Percentiles rank a stretch among this genome's conserved stretches.
phyloP scores from a whole-genome alignment of 2,888 invertebrate species.

The Lamellibrachia satsuma region DNA sequence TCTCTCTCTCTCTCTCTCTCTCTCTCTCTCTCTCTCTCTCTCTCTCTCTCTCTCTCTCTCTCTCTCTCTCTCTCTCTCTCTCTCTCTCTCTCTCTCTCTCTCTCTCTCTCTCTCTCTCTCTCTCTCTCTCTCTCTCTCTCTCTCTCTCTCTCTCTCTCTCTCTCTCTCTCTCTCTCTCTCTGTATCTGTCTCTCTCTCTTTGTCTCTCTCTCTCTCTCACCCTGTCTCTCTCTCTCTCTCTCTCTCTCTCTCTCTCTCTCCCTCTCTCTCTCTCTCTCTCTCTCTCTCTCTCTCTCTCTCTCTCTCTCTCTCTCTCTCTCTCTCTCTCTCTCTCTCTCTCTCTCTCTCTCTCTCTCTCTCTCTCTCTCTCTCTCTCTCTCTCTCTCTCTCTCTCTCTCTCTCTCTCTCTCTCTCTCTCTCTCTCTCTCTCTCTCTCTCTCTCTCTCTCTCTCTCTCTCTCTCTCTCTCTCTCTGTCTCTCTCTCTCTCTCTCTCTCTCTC shows the following conservation, averaged over 20 bases:
- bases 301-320: conserved; percentile 14
- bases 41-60: too few relatives aligned
- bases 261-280: conserved; percentile 7
- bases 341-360: conserved; percentile 18
- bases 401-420: conserved; percentile 21
- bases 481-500: conserved; percentile 9
- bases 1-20: conserved; percentile 67
- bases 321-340: conserved; percentile 19
- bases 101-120: too few relatives aligned
- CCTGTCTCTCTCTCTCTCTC: too few relatives aligned
- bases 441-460: conserved; percentile 21
- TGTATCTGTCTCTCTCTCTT: too few relatives aligned
- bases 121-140: conserved; percentile 67
- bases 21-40: too few relatives aligned
- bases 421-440: conserved; percentile 19
- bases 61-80: too few relatives aligned
- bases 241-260: conserved; percentile 67
- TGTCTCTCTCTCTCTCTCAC: too few relatives aligned
- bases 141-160: too few relatives aligned
- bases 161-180: too few relatives aligned
- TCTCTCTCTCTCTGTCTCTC: conserved; percentile 17
- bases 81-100: not conserved
- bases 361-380: not conserved
- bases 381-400: conserved; percentile 19
- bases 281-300: conserved; percentile 18